Evolutionary conservation across 2,113 vertebrate genomes (phyloP).

Genomic region (Menidia beryllina): DNA sequence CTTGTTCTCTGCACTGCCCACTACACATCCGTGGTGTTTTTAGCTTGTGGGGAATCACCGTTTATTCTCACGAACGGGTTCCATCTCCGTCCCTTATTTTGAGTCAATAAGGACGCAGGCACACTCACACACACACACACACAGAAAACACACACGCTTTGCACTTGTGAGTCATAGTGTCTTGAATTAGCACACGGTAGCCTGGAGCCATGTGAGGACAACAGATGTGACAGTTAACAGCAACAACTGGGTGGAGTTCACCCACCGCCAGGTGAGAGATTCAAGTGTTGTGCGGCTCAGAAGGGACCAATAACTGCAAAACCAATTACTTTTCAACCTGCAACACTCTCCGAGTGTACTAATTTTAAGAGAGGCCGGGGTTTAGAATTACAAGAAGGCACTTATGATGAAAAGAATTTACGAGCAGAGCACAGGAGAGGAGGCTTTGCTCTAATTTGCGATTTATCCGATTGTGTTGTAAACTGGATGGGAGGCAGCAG

Average conservation of each 20-base stretch:
- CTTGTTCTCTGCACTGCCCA: too few species aligned
- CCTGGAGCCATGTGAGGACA: slow-evolving; percentile 20
- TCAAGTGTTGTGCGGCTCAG: slow-evolving; percentile 26
- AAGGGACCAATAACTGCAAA: slow-evolving; percentile 40
- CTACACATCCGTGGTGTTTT: not conserved
- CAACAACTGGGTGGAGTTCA: slow-evolving; percentile 9
- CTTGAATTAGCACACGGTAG: slow-evolving; percentile 47
- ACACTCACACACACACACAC: slow-evolving; percentile 14
- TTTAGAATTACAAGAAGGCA: not conserved
- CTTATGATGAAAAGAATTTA: not conserved
- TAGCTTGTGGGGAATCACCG: not conserved
- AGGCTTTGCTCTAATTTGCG: not conserved
- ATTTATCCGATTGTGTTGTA: not conserved
- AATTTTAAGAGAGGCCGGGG: not conserved
- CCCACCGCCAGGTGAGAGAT: slow-evolving; percentile 18
- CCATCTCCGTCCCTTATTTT: not conserved
- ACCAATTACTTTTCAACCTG: slow-evolving; percentile 46
- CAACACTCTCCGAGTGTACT: slow-evolving; percentile 21
- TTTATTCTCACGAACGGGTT: not conserved
- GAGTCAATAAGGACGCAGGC: not conserved
- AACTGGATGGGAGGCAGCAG: not conserved
- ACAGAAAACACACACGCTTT: too few species aligned
- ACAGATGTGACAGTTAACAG: slow-evolving; percentile 51
- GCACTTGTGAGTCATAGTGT: slow-evolving; percentile 20
- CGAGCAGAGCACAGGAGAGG: not conserved